Conservation (phyloP, 2,888 invertebrate genomes). For the Tinea semifulvella region DNA sequence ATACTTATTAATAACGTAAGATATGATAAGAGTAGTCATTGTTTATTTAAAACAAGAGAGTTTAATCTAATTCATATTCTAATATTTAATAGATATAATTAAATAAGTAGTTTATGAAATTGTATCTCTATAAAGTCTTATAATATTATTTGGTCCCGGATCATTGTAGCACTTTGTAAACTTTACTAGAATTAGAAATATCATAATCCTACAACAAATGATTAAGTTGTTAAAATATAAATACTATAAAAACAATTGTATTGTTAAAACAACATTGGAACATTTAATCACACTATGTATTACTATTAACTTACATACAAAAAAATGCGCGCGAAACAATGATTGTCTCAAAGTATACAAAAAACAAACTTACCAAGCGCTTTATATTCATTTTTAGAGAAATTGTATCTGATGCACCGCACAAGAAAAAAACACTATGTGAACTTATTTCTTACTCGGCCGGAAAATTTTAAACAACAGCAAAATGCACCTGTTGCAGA, state of each 20-base stretch:
- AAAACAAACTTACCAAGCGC: neutral
- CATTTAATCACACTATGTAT: neutral
- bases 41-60: too few relatives aligned
- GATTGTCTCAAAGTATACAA: slow-evolving; percentile 5
- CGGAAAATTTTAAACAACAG: slow-evolving; percentile 2
- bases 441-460: slow-evolving; percentile 2
- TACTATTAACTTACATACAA: neutral
- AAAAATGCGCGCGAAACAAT: neutral
- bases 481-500: slow-evolving; percentile 1
- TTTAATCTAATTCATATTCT: too few relatives aligned
- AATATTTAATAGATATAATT: too few relatives aligned
- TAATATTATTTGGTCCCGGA: too few relatives aligned
- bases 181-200: too few relatives aligned
- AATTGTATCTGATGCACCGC: neutral
- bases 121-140: too few relatives aligned
- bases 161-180: too few relatives aligned
- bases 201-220: too few relatives aligned
- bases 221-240: too few relatives aligned
- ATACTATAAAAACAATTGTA: slow-evolving; percentile 6
- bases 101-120: too few relatives aligned
- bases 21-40: too few relatives aligned
- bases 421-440: neutral
- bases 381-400: neutral
- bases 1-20: too few relatives aligned
- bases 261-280: slow-evolving; percentile 7